A percentile compares a stretch with the other conserved stretches of the same genome.
phyloP scores from a whole-genome alignment of 2,888 invertebrate species.

The Hyppa rectilinea region DNA sequence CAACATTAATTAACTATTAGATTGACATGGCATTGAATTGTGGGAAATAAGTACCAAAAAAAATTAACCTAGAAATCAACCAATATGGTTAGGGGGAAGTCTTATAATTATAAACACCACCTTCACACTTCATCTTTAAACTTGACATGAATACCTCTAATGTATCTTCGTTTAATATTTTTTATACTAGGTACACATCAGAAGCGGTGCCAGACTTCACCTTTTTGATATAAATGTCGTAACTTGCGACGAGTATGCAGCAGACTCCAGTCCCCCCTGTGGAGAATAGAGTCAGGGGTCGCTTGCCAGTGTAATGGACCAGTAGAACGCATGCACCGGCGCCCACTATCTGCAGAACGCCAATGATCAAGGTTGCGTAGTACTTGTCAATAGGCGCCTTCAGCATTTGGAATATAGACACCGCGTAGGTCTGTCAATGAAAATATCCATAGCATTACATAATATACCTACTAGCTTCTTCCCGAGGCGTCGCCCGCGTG shows the following conservation, averaged over 20 bases:
- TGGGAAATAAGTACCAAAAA: no score
- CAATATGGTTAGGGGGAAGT: no score
- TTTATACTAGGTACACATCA: no score
- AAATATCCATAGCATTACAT: background rate
- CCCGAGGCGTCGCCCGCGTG: no score
- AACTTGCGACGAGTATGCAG: constrained; percentile 91
- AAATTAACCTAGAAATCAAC: background rate
- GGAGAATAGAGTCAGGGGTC: constrained; percentile 92
- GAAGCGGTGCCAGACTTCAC: constrained; percentile 50
- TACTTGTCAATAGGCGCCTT: constrained; percentile 94
- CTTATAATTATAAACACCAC: no score
- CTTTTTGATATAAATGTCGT: constrained; percentile 83
- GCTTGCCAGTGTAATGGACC: constrained; percentile 94
- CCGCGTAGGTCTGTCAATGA: constrained; percentile 93
- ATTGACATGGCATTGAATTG: no score
- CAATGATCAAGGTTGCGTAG: constrained; percentile 93
- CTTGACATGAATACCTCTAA: background rate
- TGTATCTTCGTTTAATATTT: no score
- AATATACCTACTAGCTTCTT: no score
- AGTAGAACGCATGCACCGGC: constrained; percentile 92
- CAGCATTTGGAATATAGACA: constrained; percentile 93
- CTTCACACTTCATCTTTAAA: no score
- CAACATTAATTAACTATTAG: no score
- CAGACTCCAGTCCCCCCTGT: constrained; percentile 92
- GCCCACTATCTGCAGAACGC: constrained; percentile 93